A percentile compares a stretch with the other conserved stretches of the same genome.
These are phyloP conservation scores for Falco punctatus DNA, from an alignment of 2,113 vertebrate species.

Conservation along the genomic window DNA sequence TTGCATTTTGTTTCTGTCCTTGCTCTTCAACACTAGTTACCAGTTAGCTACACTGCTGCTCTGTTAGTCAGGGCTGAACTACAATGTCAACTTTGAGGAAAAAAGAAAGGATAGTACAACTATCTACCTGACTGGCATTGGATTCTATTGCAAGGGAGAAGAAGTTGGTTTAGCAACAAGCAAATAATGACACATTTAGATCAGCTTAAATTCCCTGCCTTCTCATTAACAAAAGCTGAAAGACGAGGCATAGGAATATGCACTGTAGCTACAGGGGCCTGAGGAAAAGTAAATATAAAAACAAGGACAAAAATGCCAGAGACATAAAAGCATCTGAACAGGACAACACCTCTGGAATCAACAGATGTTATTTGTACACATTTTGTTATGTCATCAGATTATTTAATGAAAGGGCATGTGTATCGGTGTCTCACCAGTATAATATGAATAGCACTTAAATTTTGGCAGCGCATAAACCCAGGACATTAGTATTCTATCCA, in stretches of 20 bases:
- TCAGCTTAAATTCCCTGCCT: not conserved
- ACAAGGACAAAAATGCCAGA: not conserved
- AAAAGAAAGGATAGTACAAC: not conserved
- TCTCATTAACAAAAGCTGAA: not conserved
- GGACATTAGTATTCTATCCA: constrained; percentile 68
- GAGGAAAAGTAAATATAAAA: not conserved
- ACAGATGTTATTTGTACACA: not conserved
- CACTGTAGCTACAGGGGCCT: not conserved
- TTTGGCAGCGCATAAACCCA: constrained; percentile 30
- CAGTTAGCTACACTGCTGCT: not conserved
- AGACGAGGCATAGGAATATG: not conserved
- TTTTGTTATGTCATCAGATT: not conserved
- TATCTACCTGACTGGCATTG: not conserved
- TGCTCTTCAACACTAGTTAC: not conserved
- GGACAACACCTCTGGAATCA: not conserved
- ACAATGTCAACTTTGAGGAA: not conserved
- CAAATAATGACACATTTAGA: not conserved
- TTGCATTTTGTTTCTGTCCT: not conserved
- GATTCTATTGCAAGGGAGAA: not conserved
- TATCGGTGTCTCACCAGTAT: not conserved
- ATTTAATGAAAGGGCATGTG: constrained; percentile 50
- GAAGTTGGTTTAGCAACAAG: not conserved
- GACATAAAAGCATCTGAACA: not conserved
- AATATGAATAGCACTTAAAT: constrained; percentile 55
- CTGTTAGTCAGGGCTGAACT: not conserved